Percentiles rank a stretch among this genome's conserved stretches.
Conservation (phyloP, 2,888 invertebrate genomes). For the Lymantria monacha region DNA sequence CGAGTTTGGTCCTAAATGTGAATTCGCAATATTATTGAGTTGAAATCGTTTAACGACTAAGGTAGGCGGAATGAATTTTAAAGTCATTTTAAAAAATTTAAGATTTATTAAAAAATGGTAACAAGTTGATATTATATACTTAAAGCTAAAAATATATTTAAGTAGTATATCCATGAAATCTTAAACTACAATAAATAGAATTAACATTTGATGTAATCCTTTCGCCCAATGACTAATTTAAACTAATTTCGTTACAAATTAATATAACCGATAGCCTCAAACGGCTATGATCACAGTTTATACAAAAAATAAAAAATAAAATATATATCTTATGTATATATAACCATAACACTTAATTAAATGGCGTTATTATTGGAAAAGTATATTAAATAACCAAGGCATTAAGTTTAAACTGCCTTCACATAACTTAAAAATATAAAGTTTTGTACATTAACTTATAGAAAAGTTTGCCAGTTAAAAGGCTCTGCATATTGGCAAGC, state of each 20-base stretch:
- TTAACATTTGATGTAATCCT: slow-evolving; percentile 48
- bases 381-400: slow-evolving; percentile 8
- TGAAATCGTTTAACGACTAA: too few relatives aligned
- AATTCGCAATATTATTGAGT: too few relatives aligned
- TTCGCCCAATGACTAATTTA: slow-evolving; percentile 35
- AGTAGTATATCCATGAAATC: slow-evolving; percentile 23
- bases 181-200: slow-evolving; percentile 65
- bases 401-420: slow-evolving; percentile 13
- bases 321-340: too few relatives aligned
- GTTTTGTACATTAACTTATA: slow-evolving; percentile 26
- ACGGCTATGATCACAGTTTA: slow-evolving; percentile 4
- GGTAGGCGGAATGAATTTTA: too few relatives aligned
- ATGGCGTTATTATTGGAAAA: slow-evolving; percentile 26
- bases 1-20: too few relatives aligned
- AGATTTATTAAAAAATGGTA: slow-evolving; percentile 40
- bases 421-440: slow-evolving; percentile 9
- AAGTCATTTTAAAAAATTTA: not conserved
- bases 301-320: slow-evolving; percentile 4
- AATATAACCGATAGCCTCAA: slow-evolving; percentile 28
- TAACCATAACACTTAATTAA: slow-evolving; percentile 30
- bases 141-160: slow-evolving; percentile 32
- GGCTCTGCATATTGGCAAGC: slow-evolving; percentile 84
- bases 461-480: slow-evolving; percentile 61
- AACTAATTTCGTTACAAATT: slow-evolving; percentile 7
- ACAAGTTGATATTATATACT: slow-evolving; percentile 45